Conservation (phyloP, 2,113 vertebrate species). For the Lamprologus tigripictilis region DNA sequence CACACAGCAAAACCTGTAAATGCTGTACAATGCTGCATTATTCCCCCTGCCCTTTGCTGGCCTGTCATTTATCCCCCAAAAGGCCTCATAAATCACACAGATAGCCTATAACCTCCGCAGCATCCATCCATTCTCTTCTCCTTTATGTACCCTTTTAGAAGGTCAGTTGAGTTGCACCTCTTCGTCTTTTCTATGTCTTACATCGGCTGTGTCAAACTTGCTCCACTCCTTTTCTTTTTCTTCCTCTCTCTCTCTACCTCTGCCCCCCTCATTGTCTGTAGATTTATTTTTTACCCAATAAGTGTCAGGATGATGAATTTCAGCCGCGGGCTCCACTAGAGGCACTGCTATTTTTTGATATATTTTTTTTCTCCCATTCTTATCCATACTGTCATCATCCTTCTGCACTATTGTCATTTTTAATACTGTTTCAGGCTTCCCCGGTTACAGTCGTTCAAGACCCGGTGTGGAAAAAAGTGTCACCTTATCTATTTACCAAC, state of each 20-base stretch:
- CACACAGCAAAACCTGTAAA: constrained; percentile 30
- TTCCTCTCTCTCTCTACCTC: not conserved
- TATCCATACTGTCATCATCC: not conserved
- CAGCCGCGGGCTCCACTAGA: constrained; percentile 38
- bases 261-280: not conserved
- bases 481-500: not conserved
- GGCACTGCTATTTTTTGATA: constrained; percentile 31
- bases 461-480: not conserved
- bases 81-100: constrained; percentile 52
- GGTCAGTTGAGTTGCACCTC: constrained; percentile 25
- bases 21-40: constrained; percentile 9
- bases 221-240: not conserved
- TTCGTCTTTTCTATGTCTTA: not conserved
- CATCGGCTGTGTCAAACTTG: not conserved
- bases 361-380: not conserved
- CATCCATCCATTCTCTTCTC: not conserved
- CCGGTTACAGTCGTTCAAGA: not conserved
- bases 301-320: constrained; percentile 56
- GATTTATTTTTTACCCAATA: constrained; percentile 43
- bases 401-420: not conserved
- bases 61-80: constrained; percentile 28
- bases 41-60: constrained; percentile 13
- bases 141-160: constrained; percentile 28
- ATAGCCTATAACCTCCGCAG: constrained; percentile 33
- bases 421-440: not conserved